Evolutionary conservation across 2,113 vertebrate species (phyloP).

Genomic region (Sitta europaea): DNA sequence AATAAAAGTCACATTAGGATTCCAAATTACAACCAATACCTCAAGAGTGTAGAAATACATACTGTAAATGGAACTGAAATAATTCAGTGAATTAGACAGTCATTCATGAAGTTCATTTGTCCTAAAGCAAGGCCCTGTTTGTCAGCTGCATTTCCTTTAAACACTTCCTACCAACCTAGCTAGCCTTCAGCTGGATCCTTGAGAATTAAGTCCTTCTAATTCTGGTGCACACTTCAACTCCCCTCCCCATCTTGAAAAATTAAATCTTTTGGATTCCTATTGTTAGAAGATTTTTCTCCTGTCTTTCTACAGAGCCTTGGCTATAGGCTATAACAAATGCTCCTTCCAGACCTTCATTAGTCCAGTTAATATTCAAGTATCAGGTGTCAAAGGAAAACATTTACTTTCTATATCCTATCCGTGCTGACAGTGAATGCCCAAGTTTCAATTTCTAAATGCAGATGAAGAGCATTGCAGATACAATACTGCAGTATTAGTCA

Average conservation of each 20-base stretch:
- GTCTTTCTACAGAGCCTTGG: neutral
- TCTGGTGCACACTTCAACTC: neutral
- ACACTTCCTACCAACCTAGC: neutral
- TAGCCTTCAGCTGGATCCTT: neutral
- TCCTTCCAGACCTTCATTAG: neutral
- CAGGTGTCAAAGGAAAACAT: neutral
- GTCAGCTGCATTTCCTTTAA: neutral
- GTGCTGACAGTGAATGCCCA: neutral
- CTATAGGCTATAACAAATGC: neutral
- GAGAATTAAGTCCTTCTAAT: neutral
- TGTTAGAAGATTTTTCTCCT: neutral
- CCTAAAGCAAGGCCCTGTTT: neutral
- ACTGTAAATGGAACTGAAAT: neutral
- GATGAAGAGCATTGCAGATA: constrained; percentile 38
- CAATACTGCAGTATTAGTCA: constrained; percentile 59
- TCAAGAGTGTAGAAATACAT: neutral
- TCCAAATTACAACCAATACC: neutral
- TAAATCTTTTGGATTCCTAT: neutral
- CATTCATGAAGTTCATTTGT: neutral
- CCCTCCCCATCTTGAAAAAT: neutral
- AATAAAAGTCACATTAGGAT: neutral
- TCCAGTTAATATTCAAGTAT: neutral
- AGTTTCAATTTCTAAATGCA: neutral
- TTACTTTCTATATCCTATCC: neutral
- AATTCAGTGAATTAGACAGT: neutral